These are phyloP conservation scores for Platorchestia sp. DNA, from an alignment of 1,140 invertebrate genomes.

Conservation along the genomic window DNA sequence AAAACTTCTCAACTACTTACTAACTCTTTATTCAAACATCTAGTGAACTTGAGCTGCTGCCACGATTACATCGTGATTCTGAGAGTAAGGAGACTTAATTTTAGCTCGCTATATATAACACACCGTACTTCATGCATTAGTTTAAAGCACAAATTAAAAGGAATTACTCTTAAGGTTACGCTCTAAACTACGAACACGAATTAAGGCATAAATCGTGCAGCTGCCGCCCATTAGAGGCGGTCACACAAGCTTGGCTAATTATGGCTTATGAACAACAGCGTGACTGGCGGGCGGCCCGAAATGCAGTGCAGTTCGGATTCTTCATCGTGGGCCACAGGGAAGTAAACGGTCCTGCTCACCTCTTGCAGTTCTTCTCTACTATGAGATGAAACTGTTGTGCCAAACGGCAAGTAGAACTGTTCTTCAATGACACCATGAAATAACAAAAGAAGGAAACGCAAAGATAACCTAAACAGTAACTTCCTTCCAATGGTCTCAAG, in stretches of 20 bases:
- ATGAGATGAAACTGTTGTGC: not conserved
- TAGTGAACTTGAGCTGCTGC: not conserved
- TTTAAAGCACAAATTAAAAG: not conserved
- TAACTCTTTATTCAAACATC: not conserved
- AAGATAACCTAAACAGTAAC: not conserved
- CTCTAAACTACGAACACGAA: constrained; percentile 25
- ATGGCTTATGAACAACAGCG: not conserved
- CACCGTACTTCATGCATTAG: not conserved
- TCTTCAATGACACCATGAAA: not conserved
- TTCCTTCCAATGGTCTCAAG: not conserved
- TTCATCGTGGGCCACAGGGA: not conserved
- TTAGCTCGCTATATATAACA: not conserved
- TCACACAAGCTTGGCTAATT: not conserved
- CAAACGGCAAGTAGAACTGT: not conserved
- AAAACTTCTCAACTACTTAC: not conserved
- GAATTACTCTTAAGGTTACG: not conserved
- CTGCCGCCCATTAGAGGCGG: not conserved
- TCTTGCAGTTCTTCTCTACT: not conserved
- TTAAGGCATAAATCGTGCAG: constrained; percentile 15
- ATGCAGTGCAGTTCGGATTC: not conserved
- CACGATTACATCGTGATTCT: not conserved
- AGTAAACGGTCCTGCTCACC: not conserved
- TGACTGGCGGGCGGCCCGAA: not conserved
- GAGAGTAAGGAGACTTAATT: not conserved
- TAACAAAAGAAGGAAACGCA: not conserved